Percentiles rank a stretch among this genome's conserved stretches.
phyloP scores from a whole-genome alignment of 2,797 vertebrate species.

The Dermochelys coriacea region DNA sequence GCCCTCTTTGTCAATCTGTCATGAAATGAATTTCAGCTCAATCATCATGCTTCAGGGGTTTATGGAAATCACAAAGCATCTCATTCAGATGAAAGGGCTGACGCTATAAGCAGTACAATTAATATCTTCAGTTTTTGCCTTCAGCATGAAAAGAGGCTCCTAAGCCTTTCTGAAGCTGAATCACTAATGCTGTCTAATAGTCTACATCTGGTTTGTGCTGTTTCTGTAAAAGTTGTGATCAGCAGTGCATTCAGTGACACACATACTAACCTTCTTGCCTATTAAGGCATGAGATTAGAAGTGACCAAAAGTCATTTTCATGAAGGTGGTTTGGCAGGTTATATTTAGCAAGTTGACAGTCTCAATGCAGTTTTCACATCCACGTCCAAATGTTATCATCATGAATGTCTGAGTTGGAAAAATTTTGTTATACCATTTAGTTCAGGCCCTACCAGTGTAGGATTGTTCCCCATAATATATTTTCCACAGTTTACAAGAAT shows the following conservation, averaged over 20 bases:
- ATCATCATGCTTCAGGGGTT: conserved; percentile 75
- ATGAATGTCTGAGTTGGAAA: background rate
- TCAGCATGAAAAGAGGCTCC: conserved; percentile 64
- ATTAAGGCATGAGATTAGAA: background rate
- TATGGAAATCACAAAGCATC: conserved; percentile 76
- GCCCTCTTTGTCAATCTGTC: conserved; percentile 79
- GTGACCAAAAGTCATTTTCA: background rate
- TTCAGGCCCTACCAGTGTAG: background rate
- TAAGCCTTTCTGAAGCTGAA: conserved; percentile 69
- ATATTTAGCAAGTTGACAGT: background rate
- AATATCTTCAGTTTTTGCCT: conserved; percentile 78
- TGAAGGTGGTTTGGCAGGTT: background rate
- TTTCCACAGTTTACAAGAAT: background rate
- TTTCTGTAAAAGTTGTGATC: conserved; percentile 41
- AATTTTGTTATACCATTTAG: background rate
- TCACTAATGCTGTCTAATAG: conserved; percentile 75
- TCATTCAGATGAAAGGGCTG: conserved; percentile 79
- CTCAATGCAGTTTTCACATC: background rate
- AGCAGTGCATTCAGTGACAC: background rate
- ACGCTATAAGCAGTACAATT: conserved; percentile 76
- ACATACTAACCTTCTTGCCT: background rate
- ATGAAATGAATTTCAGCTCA: conserved; percentile 78
- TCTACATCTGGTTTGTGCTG: conserved; percentile 74
- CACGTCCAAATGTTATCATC: background rate
- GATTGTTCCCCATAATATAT: background rate